These are phyloP conservation scores for Syngnathus acus DNA, from an alignment of 2,797 vertebrate genomes.

Conservation along the genomic window DNA sequence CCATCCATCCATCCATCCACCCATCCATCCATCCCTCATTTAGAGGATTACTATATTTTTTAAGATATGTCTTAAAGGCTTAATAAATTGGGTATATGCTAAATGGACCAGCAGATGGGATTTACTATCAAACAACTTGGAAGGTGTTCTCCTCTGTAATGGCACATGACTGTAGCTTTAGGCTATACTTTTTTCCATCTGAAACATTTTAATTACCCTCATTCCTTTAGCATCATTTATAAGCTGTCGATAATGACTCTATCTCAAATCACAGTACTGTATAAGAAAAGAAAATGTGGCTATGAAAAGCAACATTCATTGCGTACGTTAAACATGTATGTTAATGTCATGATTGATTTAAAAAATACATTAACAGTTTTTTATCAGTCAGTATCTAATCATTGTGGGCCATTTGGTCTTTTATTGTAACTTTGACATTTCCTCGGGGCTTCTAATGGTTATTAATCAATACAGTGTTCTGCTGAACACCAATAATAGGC, in stretches of 20 bases:
- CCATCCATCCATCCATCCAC: too few species aligned
- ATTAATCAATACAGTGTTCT: slow-evolving; percentile 45
- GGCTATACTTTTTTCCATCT: slow-evolving; percentile 21
- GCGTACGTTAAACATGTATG: neutral
- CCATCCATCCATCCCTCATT: neutral
- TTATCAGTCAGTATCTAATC: slow-evolving; percentile 4
- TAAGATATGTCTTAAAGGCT: slow-evolving; percentile 6
- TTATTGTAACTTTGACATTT: slow-evolving; percentile 22
- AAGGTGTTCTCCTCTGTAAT: slow-evolving; percentile 11
- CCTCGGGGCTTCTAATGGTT: slow-evolving; percentile 22
- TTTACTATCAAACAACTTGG: slow-evolving; percentile 9
- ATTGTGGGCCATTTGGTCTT: slow-evolving; percentile 10
- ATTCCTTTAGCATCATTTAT: slow-evolving; percentile 12
- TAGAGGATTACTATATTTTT: slow-evolving; percentile 3
- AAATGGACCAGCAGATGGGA: slow-evolving; percentile 12
- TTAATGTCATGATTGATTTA: too few species aligned
- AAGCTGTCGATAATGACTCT: neutral
- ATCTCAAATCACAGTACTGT: neutral
- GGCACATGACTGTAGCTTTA: slow-evolving; percentile 20
- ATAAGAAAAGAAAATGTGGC: neutral
- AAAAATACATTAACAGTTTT: too few species aligned
- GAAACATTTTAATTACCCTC: slow-evolving; percentile 34
- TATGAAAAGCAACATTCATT: neutral
- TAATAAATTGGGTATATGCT: neutral
- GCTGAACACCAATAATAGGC: slow-evolving; percentile 27